Base-by-base conservation (phyloP, 2,797 vertebrate genomes). In the Micromesistius poutassou region DNA sequence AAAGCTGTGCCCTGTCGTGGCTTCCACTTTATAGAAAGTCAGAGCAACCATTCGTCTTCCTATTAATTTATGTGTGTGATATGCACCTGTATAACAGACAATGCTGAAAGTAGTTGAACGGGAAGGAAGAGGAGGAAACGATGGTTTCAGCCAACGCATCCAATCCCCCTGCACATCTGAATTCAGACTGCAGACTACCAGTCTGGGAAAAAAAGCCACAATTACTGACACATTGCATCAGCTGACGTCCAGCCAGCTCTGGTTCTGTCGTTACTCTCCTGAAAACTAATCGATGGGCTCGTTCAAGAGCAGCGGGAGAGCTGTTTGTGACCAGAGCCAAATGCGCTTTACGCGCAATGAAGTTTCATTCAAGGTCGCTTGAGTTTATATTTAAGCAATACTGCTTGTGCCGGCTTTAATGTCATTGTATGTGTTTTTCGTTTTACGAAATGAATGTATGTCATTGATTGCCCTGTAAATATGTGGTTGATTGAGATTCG, bases 201-300 rank as follows among this genome's bases (percentile, higher is more conserved):
- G n/a, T 4, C 62, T 68, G 7, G 25, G 62, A 68, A 68, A 35
- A 35, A 30, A 68, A 30, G 25, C 8, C 62, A 68, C 62, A 68
- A 68, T 68, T 68, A 68, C 62, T 68, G 62, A 68, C 62, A 68
- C 62, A 28, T 68, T 68, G 62, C 62, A 28, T 68, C 62, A 68
- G 62, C 62, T n/a, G 16, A 25, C 8, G n/a, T 22, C 19, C 2
- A 68, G 28, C 62, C 10, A 12, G 9, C 25, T 3, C 62, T 68
- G 2, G 5, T 68, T 13, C 62, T 68, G 62, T 68, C 25, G 62
- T 68, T 68, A 28, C 9, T 68, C 62, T 28, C n/a, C 62, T 68
- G 62, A 68, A 68, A 68, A 28, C n/a, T 28, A 68, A 68, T 68
- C 62, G 25, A 68, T 68, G 55, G 55, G 55, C 55, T 19, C 46